These are phyloP conservation scores for Eremophila alpestris DNA, from an alignment of 2,797 vertebrate genomes.

Conservation along the genomic window DNA sequence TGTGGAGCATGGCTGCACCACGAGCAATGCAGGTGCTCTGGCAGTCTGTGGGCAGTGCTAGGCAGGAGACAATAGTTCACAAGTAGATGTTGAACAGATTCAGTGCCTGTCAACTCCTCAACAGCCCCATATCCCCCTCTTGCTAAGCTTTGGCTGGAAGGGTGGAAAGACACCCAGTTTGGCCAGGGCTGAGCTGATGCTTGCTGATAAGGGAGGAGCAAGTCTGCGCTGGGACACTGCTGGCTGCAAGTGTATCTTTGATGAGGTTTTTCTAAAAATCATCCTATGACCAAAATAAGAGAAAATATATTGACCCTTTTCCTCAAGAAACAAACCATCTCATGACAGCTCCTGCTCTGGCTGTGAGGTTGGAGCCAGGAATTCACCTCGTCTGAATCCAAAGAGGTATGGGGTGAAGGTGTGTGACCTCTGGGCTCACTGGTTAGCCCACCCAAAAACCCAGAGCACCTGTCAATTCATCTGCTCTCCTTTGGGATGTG, in stretches of 20 bases:
- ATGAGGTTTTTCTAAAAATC: not conserved
- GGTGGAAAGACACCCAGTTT: not conserved
- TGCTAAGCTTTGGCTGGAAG: rapidly evolving
- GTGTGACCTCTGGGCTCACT: not conserved
- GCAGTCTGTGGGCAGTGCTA: not conserved
- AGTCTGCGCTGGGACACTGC: not conserved
- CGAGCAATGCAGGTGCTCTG: not conserved
- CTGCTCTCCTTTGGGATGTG: not conserved
- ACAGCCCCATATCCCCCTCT: not conserved
- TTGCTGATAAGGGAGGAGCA: not conserved
- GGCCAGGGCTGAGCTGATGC: not conserved
- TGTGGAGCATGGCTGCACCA: not conserved
- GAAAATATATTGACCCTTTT: not conserved
- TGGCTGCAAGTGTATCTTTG: not conserved
- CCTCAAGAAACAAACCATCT: not conserved
- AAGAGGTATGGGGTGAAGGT: not conserved
- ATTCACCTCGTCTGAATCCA: not conserved
- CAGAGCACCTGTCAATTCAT: not conserved
- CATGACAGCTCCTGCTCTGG: not conserved
- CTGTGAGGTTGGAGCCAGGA: not conserved
- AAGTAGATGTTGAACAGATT: not conserved
- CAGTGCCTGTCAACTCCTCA: not conserved
- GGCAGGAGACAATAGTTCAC: not conserved
- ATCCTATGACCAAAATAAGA: not conserved
- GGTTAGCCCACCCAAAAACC: not conserved